Conservation (phyloP, 2,797 vertebrate species). For the Tamandua tetradactyla region DNA sequence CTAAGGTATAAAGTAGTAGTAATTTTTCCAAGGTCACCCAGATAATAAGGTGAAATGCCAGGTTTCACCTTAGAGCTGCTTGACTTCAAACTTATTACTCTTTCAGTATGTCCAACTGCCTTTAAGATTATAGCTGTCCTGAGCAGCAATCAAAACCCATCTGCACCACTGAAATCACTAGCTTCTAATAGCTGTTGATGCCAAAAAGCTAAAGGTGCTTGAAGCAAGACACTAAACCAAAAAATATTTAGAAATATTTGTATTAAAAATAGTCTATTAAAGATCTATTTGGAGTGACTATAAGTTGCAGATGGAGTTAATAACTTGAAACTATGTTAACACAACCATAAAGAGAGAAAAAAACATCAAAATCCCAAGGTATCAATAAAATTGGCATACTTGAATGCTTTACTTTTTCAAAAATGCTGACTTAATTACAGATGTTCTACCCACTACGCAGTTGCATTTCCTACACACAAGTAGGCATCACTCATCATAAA, state of each 20-base stretch:
- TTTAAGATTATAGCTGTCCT: neutral
- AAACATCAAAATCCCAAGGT: slow-evolving; percentile 20
- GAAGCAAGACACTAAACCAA: neutral
- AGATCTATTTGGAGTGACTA: neutral
- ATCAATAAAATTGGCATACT: neutral
- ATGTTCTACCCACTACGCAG: neutral
- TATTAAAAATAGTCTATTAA: slow-evolving; percentile 16
- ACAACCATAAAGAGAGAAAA: neutral
- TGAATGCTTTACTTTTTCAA: neutral
- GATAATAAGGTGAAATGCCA: neutral
- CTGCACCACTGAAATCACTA: neutral
- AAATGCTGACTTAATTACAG: slow-evolving; percentile 15
- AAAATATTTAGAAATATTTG: neutral
- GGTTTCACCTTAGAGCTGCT: neutral
- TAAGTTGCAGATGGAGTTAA: neutral
- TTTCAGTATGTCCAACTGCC: neutral
- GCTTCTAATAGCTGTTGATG: neutral
- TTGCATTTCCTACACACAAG: neutral
- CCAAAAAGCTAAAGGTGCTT: neutral
- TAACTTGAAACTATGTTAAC: neutral
- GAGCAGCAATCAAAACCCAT: neutral
- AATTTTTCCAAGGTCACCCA: neutral
- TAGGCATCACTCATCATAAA: neutral
- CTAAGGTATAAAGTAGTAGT: neutral
- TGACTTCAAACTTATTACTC: neutral